Base-by-base conservation (phyloP, 1,140 invertebrate genomes). In the Lerema accius region DNA sequence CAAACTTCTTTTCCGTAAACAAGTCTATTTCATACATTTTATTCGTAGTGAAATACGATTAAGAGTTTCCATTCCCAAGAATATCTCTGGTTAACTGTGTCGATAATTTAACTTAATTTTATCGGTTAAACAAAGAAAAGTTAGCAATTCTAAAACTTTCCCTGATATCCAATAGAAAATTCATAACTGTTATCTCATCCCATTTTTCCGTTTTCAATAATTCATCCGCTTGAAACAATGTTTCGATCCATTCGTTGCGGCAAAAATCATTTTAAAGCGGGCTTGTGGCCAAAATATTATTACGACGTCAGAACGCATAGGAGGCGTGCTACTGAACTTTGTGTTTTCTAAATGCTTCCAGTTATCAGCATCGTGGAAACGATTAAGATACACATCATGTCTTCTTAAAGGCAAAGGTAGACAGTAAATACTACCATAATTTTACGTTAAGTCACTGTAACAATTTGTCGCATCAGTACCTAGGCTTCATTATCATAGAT, bases 121-220 rank as follows among this genome's bases (percentile, higher is more conserved):
- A 32, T 32, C 9, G 7, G 28, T 9, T 7, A 32, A 32, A 1
- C 28, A 32, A 32, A 4, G 9, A 43, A 43, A 43, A 53, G 11
- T 53, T 40, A 32, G n/a, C 13, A 37, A 23, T 6, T 23, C 3
- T n/a, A 53, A 17, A 37, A 11, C 7, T 53, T 14, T 15, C 26
- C 26, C 26, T 4, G 11, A 42, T 40, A 37, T 23, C 35, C 50
- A 53, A 42, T 53, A 40, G 50, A 37, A 53, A 53, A 43, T 55
- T 39, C 51, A 39, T 17, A 39, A 16, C n/a, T 23, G 19, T 43
- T 55, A 55, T 55, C 19, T 55, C 51, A 39, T 39, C 51, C 51
- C 23, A 43, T 39, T 55, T 55, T 55, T 55, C 51, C 51, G 51
- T 40, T 56, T 56, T 43, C 51, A 42, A 42, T 56, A 56, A 43